These are phyloP conservation scores for Neodontobutis hainanensis DNA, from an alignment of 2,113 vertebrate species.

Conservation along the genomic window DNA sequence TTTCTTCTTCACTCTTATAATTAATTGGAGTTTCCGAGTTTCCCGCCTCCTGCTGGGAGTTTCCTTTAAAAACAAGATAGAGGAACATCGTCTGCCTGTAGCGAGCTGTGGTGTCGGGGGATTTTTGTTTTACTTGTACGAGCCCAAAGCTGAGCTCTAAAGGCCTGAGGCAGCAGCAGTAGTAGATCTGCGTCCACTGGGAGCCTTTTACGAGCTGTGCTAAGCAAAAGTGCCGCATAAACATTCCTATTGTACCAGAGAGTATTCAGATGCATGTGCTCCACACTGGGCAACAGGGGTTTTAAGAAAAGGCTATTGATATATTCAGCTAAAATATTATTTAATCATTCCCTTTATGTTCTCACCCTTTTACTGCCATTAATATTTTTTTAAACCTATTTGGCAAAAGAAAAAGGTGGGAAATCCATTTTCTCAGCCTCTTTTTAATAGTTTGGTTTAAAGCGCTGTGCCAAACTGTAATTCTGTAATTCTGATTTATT, in stretches of 20 bases:
- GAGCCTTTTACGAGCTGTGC: not conserved
- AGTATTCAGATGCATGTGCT: not conserved
- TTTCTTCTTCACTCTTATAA: not conserved
- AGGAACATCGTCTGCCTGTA: not conserved
- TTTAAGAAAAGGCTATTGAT: not conserved
- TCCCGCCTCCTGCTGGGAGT: not conserved
- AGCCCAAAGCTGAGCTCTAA: too few relatives aligned
- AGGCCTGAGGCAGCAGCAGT: not conserved
- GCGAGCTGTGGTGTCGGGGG: not conserved
- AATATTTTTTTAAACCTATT: too few relatives aligned
- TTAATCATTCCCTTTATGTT: too few relatives aligned
- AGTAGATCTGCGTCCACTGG: too few relatives aligned
- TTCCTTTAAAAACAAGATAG: not conserved
- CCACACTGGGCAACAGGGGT: not conserved
- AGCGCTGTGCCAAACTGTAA: too few relatives aligned
- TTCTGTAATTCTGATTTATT: too few relatives aligned
- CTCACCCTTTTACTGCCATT: too few relatives aligned
- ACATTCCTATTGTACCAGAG: not conserved
- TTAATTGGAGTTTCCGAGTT: not conserved
- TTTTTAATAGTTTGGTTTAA: too few relatives aligned
- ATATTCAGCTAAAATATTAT: too few relatives aligned
- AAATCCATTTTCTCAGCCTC: too few relatives aligned
- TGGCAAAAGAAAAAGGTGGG: too few relatives aligned
- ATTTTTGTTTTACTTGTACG: too few relatives aligned
- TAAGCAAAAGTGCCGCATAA: conserved; percentile 1